These are phyloP conservation scores for Copidosoma floridanum DNA, from an alignment of 1,140 invertebrate species.

Conservation along the genomic window DNA sequence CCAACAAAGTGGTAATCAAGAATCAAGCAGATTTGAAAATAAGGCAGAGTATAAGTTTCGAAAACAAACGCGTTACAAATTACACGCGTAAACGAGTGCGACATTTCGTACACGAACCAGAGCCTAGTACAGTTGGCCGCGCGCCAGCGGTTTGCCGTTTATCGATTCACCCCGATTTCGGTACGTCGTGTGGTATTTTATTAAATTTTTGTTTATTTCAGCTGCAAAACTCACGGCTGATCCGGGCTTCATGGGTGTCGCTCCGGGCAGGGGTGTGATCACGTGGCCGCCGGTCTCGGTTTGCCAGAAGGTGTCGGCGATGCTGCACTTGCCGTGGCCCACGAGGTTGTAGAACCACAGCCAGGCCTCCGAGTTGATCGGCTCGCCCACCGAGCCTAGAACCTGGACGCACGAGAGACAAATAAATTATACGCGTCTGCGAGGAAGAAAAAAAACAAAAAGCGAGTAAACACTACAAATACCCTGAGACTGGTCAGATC, in stretches of 20 bases:
- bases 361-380: slow-evolving; percentile 98
- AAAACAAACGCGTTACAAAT: too few species aligned
- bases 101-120: too few species aligned
- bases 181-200: too few species aligned
- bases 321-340: slow-evolving; percentile 79
- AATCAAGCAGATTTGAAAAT: too few species aligned
- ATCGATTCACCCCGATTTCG: too few species aligned
- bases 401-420: slow-evolving; percentile 59
- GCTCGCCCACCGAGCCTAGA: slow-evolving; percentile 93
- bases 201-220: too few species aligned
- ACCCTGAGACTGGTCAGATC: slow-evolving; percentile 58
- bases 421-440: not conserved
- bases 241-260: slow-evolving; percentile 94
- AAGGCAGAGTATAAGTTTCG: too few species aligned
- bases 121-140: too few species aligned
- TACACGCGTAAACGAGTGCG: too few species aligned
- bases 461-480: not conserved
- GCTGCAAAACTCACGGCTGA: slow-evolving; percentile 91
- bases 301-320: slow-evolving; percentile 99
- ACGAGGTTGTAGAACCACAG: slow-evolving; percentile 91
- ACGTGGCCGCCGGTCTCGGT: slow-evolving; percentile 97
- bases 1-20: too few species aligned
- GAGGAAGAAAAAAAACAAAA: too few species aligned
- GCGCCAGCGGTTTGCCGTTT: too few species aligned
- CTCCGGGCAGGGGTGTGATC: slow-evolving; percentile 90